Evolutionary conservation across 1,140 invertebrate species (phyloP), one percentile per base, ranked within the genome.

Genomic region (Rhyzopertha dominica): DNA sequence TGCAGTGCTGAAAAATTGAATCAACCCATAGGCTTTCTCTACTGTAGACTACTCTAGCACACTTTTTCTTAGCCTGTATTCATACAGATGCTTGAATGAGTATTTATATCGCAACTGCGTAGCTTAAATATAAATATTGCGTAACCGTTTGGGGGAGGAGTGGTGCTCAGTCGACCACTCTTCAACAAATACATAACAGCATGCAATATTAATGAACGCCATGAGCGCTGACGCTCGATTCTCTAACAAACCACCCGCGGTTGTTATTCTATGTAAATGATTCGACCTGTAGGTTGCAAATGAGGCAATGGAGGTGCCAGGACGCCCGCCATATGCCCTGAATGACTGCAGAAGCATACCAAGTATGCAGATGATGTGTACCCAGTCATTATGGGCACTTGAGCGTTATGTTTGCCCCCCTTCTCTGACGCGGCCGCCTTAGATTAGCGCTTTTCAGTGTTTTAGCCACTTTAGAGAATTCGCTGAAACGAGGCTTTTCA

Each of bases 241-340:
- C 49, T 40, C 39, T 23, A 32, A 49, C 51, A 54, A 53, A 55
- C 57, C 57, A 31, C 55, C 47, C 47, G 36, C 47, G 49, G 47
- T 47, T 59, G 57, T 58, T 59, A 59, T 58, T 59, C 55, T 62
- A 62, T 62, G 59, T 49, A 62, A 59, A 62, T 61, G 47, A 54
- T 56, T 39, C 54, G 58, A 56, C 51, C 53, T 54, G 51, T 51
- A 56, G 53, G 46, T 58, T 61, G 53, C 58, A 61, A 61, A 61
- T 61, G 53, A 58, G 53, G 51, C 53, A 49, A 48, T 51, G 37
- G n/a, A n/a, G n/a, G n/a, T n/a, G n/a, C 14, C 34, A 35, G 28
- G 23, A 28, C 19, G 42, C 49, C 13, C 39, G 35, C n/a, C 46
- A 36, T 39, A 45, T 46, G 47, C 41, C 41, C 20, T 14, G 18